phyloP scores from a whole-genome alignment of 2,888 invertebrate genomes.

The Sipha maydis region DNA sequence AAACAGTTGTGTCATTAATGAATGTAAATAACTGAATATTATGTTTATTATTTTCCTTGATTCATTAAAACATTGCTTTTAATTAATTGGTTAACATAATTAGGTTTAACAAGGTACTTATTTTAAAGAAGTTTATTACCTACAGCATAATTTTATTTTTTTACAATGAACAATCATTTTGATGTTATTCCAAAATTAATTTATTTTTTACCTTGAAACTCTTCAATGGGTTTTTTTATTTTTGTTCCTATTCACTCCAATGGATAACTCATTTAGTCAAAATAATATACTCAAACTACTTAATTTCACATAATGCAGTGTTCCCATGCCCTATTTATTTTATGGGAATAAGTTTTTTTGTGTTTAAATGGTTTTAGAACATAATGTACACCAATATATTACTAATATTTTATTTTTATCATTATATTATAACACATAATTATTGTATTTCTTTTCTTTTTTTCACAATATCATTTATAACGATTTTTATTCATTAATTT shows the following conservation, averaged over 20 bases:
- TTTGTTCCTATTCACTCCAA: conserved; percentile 57
- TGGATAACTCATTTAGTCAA: conserved; percentile 46
- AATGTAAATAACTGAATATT: conserved; percentile 17
- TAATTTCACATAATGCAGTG: conserved; percentile 43
- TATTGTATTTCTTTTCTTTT: not conserved
- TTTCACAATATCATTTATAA: conserved; percentile 21
- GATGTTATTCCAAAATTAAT: conserved; percentile 45
- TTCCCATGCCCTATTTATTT: conserved; percentile 13
- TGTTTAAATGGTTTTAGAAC: conserved; percentile 16
- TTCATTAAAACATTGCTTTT: not conserved
- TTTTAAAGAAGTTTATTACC: not conserved
- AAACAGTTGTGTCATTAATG: conserved; percentile 38
- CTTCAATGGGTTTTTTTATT: not conserved
- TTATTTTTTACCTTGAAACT: conserved; percentile 41
- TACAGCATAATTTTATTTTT: conserved; percentile 35
- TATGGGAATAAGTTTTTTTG: conserved; percentile 23
- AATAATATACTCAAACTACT: conserved; percentile 47
- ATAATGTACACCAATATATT: not conserved
- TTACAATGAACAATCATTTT: conserved; percentile 43
- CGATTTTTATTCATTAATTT: not conserved
- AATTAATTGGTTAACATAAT: conserved; percentile 29
- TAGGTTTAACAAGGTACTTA: not conserved
- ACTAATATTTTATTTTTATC: conserved; percentile 30
- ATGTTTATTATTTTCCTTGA: conserved; percentile 35
- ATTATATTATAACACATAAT: conserved; percentile 32